Evolutionary conservation across 2,888 invertebrate species (phyloP), one percentile per base, ranked within the genome.

Genomic region (Drosophila sordidula): DNA sequence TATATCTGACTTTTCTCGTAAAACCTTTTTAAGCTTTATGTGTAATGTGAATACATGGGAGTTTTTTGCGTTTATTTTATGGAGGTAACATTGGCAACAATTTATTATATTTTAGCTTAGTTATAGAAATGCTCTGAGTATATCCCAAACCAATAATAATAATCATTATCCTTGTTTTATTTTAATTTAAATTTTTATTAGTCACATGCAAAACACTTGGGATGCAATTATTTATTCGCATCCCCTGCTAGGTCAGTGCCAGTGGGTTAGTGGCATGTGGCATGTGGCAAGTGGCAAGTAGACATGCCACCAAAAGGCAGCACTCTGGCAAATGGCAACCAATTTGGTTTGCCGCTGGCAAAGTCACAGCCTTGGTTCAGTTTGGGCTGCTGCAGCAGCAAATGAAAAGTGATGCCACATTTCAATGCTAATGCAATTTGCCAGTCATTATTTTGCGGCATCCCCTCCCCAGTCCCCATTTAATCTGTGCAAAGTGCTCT

Each of bases 391-490:
- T 54, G 64, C 36, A 39, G 44, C 44, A 45, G 36, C 44, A 47
- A 71, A 75, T 75, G 62, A 62, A 54, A 63, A 55, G 55, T 70
- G 62, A 62, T 46, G 64, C 57, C 45, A 38, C 65, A 51, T 64
- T 65, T 72, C 61, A 57, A 63, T 78, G 50, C 45, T 47, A 56
- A 67, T 62, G 83, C 83, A 82, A 83, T 80, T 70, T 80, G 54
- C 62, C 54, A 59, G 68, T 74, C 65, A 78, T 75, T 78, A 78
- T 79, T 39, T 39, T 65, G 59, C 64, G 39, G 0, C 38, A 4
- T 9, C 29, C 1, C 34, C 4, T 14, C 39, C 2, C 52, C 36
- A 2, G n/a, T 39, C 18, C 2, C 29, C 75, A 81, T 81, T 84
- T 81, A 73, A 81, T 87, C 69, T 85, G 39, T 71, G 50, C 46